Evolutionary conservation across 2,797 vertebrate species (phyloP).

Genomic region (Hemitrygon akajei): DNA sequence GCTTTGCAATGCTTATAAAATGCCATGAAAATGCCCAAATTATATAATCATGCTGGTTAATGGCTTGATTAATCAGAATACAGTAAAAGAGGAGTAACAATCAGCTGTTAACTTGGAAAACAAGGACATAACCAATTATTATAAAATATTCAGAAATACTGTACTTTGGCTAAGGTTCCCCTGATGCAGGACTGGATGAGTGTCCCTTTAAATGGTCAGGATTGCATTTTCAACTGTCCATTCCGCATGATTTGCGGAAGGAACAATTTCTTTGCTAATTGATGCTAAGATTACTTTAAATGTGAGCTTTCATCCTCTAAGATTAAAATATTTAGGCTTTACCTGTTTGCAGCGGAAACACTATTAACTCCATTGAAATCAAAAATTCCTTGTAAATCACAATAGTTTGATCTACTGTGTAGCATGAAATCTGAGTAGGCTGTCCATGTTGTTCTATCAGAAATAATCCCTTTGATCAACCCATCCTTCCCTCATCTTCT

Average conservation of each 20-base stretch:
- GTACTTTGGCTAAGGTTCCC: too few relatives aligned
- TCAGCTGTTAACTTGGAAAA: background rate
- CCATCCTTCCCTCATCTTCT: too few relatives aligned
- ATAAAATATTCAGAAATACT: background rate
- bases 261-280: background rate
- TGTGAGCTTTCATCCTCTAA: background rate
- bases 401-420: background rate
- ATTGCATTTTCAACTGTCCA: background rate
- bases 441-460: background rate
- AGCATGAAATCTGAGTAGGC: background rate
- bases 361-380: background rate
- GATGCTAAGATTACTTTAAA: background rate
- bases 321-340: background rate
- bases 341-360: background rate
- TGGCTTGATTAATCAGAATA: background rate
- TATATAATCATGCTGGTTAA: background rate
- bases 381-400: background rate
- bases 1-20: background rate
- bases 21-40: background rate
- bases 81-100: background rate
- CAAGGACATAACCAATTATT: background rate
- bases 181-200: background rate
- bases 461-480: too few relatives aligned
- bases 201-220: background rate
- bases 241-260: background rate